Percentiles rank a stretch among this genome's conserved stretches.
Conservation (phyloP, 2,888 invertebrate species). For the Luffia ferchaultella region DNA sequence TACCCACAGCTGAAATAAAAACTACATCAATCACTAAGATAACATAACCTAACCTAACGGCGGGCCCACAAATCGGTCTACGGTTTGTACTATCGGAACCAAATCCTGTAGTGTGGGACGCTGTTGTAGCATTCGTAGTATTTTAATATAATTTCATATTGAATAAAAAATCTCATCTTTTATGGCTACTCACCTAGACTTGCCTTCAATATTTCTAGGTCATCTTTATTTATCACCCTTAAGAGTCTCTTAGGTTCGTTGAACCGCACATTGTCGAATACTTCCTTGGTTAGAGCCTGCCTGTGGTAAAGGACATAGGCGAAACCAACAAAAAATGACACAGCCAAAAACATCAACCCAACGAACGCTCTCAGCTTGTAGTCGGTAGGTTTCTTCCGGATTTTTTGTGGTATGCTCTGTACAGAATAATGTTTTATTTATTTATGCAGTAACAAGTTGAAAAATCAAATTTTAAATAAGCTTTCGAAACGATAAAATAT, state of each 20-base stretch:
- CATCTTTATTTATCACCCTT: slow-evolving; percentile 75
- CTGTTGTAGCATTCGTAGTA: too few relatives aligned
- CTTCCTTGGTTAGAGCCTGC: slow-evolving; percentile 81
- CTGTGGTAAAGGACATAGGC: slow-evolving; percentile 86
- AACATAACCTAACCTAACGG: too few relatives aligned
- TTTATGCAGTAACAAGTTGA: too few relatives aligned
- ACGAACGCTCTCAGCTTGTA: slow-evolving; percentile 86
- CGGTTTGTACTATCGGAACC: too few relatives aligned
- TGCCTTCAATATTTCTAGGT: slow-evolving; percentile 74
- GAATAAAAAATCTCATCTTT: too few relatives aligned
- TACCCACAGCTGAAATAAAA: slow-evolving; percentile 53
- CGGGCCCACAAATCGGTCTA: too few relatives aligned
- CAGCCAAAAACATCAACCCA: slow-evolving; percentile 79
- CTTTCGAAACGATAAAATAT: too few relatives aligned
- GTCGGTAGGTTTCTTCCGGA: slow-evolving; percentile 76
- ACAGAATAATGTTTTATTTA: too few relatives aligned
- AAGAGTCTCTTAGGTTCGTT: slow-evolving; percentile 79
- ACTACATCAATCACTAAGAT: too few relatives aligned
- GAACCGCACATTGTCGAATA: slow-evolving; percentile 85
- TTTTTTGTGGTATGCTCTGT: slow-evolving; percentile 78
- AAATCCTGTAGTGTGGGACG: too few relatives aligned
- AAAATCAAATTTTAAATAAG: too few relatives aligned
- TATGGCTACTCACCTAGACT: slow-evolving; percentile 67
- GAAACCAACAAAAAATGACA: slow-evolving; percentile 83
- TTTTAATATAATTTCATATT: too few relatives aligned